A percentile compares a stretch with the other conserved stretches of the same genome.
Conservation (phyloP, 2,888 invertebrate species). For the Ectemnius continuus region DNA sequence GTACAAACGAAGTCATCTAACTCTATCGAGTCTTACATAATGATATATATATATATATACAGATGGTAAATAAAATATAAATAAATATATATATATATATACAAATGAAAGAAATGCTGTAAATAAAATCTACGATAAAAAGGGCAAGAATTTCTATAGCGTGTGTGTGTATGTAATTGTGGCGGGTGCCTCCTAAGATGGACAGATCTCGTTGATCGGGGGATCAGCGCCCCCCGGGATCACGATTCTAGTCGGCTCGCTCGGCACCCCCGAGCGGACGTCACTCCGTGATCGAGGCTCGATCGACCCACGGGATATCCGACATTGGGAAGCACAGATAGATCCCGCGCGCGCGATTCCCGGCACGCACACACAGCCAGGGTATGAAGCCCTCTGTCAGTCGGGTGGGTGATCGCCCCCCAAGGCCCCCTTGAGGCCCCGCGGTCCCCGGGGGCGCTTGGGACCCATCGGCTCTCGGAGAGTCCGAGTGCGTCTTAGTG, state of each 20-base stretch:
- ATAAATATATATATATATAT: slow-evolving; percentile 17
- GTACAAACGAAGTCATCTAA: slow-evolving; percentile 77
- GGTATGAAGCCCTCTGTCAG: too few species aligned
- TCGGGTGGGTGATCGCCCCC: too few species aligned
- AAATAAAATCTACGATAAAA: neutral
- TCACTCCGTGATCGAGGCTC: too few species aligned
- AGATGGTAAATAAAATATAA: slow-evolving; percentile 41
- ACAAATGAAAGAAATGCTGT: slow-evolving; percentile 17
- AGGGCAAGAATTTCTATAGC: slow-evolving; percentile 40
- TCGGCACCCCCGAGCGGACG: too few species aligned
- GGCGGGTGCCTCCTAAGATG: neutral
- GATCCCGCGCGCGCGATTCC: too few species aligned
- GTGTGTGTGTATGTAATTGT: slow-evolving; percentile 10
- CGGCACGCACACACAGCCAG: too few species aligned
- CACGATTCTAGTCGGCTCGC: too few species aligned
- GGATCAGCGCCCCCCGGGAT: too few species aligned
- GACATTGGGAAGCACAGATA: too few species aligned
- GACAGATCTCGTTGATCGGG: neutral
- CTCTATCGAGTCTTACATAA: slow-evolving; percentile 73
- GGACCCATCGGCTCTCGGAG: slow-evolving; percentile 23
- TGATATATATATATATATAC: slow-evolving; percentile 72
- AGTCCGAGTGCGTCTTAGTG: slow-evolving; percentile 20
- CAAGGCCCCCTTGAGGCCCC: too few species aligned
- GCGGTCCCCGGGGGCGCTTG: neutral
- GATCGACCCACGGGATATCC: too few species aligned